Evolutionary conservation across 2,113 vertebrate genomes (phyloP).

Genomic region (Otis tarda): DNA sequence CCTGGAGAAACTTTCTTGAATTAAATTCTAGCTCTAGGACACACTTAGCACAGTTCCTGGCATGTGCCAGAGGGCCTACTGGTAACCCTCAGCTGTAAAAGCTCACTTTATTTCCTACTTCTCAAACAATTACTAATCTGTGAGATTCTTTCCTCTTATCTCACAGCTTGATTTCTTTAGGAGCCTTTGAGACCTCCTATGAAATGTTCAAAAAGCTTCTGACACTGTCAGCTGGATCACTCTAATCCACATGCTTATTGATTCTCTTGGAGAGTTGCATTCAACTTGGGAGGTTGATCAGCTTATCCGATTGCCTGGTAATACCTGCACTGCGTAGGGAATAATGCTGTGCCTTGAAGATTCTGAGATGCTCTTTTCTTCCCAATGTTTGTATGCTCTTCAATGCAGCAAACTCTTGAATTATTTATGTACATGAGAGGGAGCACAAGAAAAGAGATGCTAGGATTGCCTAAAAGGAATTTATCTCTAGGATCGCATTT

Average conservation of each 20-base stretch:
- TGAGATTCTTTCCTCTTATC: background rate
- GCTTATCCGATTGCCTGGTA: background rate
- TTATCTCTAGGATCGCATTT: background rate
- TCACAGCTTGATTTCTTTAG: constrained; percentile 22
- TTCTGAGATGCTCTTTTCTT: background rate
- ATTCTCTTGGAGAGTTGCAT: background rate
- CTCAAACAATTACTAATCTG: background rate
- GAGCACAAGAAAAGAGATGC: background rate
- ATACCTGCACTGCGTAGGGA: background rate
- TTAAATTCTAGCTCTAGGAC: background rate
- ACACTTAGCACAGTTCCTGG: background rate
- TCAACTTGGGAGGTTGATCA: background rate
- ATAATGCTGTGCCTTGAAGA: background rate
- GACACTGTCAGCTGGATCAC: background rate
- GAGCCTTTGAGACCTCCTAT: background rate
- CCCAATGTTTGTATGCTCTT: background rate
- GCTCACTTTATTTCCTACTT: background rate
- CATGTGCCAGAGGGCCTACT: background rate
- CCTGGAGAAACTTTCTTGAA: background rate
- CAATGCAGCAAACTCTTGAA: background rate
- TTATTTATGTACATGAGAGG: background rate
- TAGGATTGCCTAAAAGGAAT: background rate
- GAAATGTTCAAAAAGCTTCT: background rate
- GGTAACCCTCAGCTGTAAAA: background rate
- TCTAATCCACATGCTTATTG: constrained; percentile 20